phyloP scores from a whole-genome alignment of 1,140 invertebrate genomes.

The Halesus radiatus region DNA sequence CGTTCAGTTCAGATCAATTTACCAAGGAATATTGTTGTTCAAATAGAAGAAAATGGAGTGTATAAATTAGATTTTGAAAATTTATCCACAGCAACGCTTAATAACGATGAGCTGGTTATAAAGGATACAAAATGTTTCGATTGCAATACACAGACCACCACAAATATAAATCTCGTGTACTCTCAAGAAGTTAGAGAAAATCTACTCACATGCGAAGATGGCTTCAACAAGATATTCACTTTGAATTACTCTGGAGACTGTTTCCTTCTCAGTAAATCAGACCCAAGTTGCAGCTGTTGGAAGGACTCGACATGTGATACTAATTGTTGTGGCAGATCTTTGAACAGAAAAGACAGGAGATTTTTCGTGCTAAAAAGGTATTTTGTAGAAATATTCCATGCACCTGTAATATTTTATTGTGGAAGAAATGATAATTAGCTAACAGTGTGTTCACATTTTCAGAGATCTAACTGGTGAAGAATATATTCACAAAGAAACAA shows the following conservation, averaged over 20 bases:
- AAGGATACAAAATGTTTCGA: constrained; percentile 30
- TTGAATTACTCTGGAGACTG: constrained; percentile 32
- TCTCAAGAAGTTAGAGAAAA: neutral
- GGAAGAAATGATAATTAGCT: neutral
- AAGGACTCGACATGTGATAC: neutral
- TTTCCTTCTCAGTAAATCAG: neutral
- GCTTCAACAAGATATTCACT: constrained; percentile 25
- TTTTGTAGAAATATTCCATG: neutral
- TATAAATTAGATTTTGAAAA: constrained; percentile 55
- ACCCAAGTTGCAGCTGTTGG: neutral
- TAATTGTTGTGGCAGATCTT: neutral
- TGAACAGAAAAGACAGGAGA: constrained; percentile 16
- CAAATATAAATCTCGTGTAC: constrained; percentile 20
- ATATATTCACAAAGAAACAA: constrained; percentile 31
- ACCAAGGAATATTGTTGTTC: constrained; percentile 60
- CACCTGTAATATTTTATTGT: constrained; percentile 2
- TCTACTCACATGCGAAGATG: neutral
- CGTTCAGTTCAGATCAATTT: constrained; percentile 61
- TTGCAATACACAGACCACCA: constrained; percentile 18
- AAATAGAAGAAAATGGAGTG: constrained; percentile 60
- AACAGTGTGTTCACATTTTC: neutral
- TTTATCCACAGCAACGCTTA: constrained; percentile 40
- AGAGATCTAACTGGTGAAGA: constrained; percentile 45
- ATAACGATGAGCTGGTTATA: constrained; percentile 21
- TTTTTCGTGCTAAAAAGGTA: constrained; percentile 35